These are phyloP conservation scores for Dynastes tityus DNA, from an alignment of 2,888 invertebrate genomes.

Conservation along the genomic window DNA sequence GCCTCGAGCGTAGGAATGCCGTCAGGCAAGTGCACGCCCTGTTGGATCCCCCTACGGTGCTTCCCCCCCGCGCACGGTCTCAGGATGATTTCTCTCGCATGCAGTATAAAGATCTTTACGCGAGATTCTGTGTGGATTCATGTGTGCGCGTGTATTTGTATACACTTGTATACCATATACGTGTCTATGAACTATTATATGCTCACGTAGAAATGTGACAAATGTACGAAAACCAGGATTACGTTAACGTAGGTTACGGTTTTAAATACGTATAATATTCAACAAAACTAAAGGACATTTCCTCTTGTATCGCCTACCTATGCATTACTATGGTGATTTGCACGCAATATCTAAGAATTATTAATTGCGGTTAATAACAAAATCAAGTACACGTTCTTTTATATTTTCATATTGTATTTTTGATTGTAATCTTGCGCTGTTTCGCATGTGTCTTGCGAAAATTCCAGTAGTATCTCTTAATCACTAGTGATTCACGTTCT, in stretches of 20 bases:
- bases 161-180: not conserved
- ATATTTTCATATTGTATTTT: too few relatives aligned
- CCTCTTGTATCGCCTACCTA: too few relatives aligned
- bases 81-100: constrained; percentile 38
- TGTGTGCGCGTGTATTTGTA: not conserved
- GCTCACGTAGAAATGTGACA: constrained; percentile 15
- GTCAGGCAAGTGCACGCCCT: constrained; percentile 70
- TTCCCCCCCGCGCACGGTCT: constrained; percentile 54
- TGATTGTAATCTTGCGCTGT: too few relatives aligned
- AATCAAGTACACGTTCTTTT: too few relatives aligned
- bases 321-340: too few relatives aligned
- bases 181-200: constrained; percentile 10
- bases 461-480: too few relatives aligned
- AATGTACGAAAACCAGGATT: constrained; percentile 21
- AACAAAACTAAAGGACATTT: not conserved
- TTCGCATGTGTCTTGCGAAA: too few relatives aligned
- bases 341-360: too few relatives aligned
- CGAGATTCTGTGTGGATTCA: constrained; percentile 17
- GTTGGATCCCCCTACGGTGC: constrained; percentile 56
- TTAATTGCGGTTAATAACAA: too few relatives aligned
- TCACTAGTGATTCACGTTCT: too few relatives aligned
- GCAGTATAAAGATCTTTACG: constrained; percentile 24
- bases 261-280: not conserved
- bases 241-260: constrained; percentile 32
- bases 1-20: constrained; percentile 69